A percentile compares a stretch with the other conserved stretches of the same genome.
Evolutionary conservation across 2,797 vertebrate species (phyloP).

Genomic region (Octomys mimax): DNA sequence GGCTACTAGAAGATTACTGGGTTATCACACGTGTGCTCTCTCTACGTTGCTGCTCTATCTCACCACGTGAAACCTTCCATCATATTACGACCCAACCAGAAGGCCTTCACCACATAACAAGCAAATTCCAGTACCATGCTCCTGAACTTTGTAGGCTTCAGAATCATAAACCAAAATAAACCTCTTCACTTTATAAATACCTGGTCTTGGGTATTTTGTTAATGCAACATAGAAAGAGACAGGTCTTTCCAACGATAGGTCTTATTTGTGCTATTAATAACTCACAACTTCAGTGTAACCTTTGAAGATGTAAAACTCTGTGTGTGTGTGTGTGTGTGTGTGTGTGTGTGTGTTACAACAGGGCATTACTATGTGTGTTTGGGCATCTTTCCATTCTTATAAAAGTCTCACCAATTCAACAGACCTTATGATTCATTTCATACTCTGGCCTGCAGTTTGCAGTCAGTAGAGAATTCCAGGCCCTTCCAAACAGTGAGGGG

Average conservation of each 20-base stretch:
- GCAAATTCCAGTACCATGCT: background rate
- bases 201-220: background rate
- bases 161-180: background rate
- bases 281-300: background rate
- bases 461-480: background rate
- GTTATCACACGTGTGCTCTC: background rate
- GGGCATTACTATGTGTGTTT: background rate
- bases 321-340: background rate
- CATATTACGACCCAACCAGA: background rate
- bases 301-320: background rate
- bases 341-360: background rate
- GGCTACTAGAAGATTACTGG: background rate
- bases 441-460: background rate
- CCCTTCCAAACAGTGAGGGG: background rate
- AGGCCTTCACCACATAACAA: background rate
- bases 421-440: background rate
- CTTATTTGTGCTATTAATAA: background rate
- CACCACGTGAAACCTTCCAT: background rate
- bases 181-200: background rate
- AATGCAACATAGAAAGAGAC: background rate
- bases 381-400: background rate
- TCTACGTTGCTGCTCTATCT: background rate
- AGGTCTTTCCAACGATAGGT: background rate
- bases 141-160: background rate
- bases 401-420: conserved; percentile 27